A percentile compares a stretch with the other conserved stretches of the same genome.
phyloP scores from a whole-genome alignment of 1,140 invertebrate species.

The Bradysia coprophila region DNA sequence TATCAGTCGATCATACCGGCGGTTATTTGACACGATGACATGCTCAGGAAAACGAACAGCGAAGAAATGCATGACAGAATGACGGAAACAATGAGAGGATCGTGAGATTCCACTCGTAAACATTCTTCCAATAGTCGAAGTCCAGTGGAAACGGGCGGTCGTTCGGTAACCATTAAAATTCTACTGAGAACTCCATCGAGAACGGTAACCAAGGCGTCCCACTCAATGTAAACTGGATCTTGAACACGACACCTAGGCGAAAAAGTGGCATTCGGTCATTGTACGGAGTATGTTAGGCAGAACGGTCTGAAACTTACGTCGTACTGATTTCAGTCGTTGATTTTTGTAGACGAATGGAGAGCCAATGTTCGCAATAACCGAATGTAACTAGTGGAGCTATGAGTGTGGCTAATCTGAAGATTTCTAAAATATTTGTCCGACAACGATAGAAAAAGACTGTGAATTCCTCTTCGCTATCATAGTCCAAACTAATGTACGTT shows the following conservation, averaged over 20 bases:
- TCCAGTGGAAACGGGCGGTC: slow-evolving; percentile 46
- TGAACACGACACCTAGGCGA: slow-evolving; percentile 21
- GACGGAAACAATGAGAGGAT: slow-evolving; percentile 59
- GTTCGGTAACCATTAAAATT: slow-evolving; percentile 39
- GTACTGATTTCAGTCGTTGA: slow-evolving; percentile 23
- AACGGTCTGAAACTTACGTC: no score
- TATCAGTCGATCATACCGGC: slow-evolving; percentile 20
- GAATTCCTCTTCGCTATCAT: slow-evolving; percentile 83
- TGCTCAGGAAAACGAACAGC: slow-evolving; percentile 74
- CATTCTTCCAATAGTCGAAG: slow-evolving; percentile 56
- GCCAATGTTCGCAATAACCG: slow-evolving; percentile 60
- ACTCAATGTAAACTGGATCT: slow-evolving; percentile 57
- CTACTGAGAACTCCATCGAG: slow-evolving; percentile 65
- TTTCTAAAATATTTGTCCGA: slow-evolving; percentile 55
- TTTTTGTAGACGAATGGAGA: slow-evolving; percentile 41
- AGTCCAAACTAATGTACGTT: slow-evolving; percentile 62
- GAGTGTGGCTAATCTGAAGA: slow-evolving; percentile 58
- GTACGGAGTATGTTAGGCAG: no score
- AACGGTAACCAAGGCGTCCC: slow-evolving; percentile 57
- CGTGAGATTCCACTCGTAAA: slow-evolving; percentile 48
- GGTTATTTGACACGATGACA: slow-evolving; percentile 58
- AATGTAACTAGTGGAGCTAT: slow-evolving; percentile 69
- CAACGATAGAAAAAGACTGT: slow-evolving; percentile 59
- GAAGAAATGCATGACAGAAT: slow-evolving; percentile 77
- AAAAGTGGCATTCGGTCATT: no score